Base-by-base conservation (phyloP, 2,797 vertebrate species). In the Amblyopsis hoosieri region DNA sequence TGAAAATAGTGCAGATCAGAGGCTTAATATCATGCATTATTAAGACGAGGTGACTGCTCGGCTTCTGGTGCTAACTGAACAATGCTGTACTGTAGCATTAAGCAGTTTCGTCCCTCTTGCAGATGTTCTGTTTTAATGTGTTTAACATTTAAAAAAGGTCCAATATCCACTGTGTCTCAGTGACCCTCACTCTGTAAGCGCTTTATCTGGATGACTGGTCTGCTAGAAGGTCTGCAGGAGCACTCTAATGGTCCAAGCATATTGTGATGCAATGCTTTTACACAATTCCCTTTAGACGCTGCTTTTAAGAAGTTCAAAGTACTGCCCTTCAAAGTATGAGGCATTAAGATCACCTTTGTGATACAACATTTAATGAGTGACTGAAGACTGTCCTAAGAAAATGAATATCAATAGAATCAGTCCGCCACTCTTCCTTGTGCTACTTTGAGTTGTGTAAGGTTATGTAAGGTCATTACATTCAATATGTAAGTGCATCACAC, bases 201-300 rank as follows among this genome's bases (percentile, higher is more conserved):
- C 71, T 82, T 83, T 82, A 70, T 74, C 50, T 77, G 51, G 64
- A 78, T 67, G 72, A 78, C 68, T 56, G 54, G 64, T 60, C 54
- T 57, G 49, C 60, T 29, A 46, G 50, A 73, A 77, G 69, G 71
- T 74, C 72, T 79, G 12, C 72, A 77, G 12, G 1, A 69, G 75
- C 64, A 69, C 53, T 76, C 55, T 69, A 55, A 42, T 53, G 61
- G 63, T 63, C 70, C 65, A 71, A 76, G 79, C 62, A 60, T 78
- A 76, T 75, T 74, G 72, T 75, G 81, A 83, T 71, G 82, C 72
- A 81, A 83, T 60, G 84, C 85, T 86, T 86, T 87, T 82, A 83
- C 66, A 73, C 67, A 64, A 67, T 56, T 81, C 75, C 61, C 71
- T 54, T 47, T 66, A 84, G 80, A 61, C 72, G 69, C 73, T 78